Percentiles rank a stretch among this genome's conserved stretches.
phyloP scores from a whole-genome alignment of 2,113 vertebrate species.

The Nesoenas mayeri region DNA sequence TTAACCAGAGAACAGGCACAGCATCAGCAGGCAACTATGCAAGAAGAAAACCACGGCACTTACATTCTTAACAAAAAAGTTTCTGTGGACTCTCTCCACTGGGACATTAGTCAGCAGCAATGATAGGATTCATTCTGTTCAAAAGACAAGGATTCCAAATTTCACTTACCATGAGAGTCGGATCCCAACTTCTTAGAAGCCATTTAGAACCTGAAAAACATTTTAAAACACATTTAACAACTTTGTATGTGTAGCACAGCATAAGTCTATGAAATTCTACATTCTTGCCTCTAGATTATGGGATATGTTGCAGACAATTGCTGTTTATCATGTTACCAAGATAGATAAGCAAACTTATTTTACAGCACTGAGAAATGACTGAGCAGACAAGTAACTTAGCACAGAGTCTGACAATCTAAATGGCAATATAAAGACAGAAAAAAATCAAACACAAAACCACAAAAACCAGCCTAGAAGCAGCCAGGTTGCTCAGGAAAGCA shows the following conservation, averaged over 20 bases:
- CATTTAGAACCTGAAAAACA: slow-evolving; percentile 92
- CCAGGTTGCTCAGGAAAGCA: background rate
- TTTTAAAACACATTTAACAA: slow-evolving; percentile 16
- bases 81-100: background rate
- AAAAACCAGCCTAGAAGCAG: background rate
- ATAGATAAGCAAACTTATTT: background rate
- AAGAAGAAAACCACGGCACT: background rate
- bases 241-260: background rate
- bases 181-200: slow-evolving; percentile 95
- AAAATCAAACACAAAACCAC: no score
- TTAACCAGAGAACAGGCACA: background rate
- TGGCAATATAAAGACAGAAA: background rate
- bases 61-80: background rate
- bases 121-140: background rate
- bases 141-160: background rate
- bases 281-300: background rate
- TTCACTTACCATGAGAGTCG: slow-evolving; percentile 88
- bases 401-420: background rate
- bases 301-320: background rate
- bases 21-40: background rate
- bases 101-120: background rate
- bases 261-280: background rate
- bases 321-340: background rate
- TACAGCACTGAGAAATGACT: background rate
- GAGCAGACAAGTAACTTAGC: background rate